A percentile compares a stretch with the other conserved stretches of the same genome.
phyloP scores from a whole-genome alignment of 2,797 vertebrate genomes.

The Danio tinwini region DNA sequence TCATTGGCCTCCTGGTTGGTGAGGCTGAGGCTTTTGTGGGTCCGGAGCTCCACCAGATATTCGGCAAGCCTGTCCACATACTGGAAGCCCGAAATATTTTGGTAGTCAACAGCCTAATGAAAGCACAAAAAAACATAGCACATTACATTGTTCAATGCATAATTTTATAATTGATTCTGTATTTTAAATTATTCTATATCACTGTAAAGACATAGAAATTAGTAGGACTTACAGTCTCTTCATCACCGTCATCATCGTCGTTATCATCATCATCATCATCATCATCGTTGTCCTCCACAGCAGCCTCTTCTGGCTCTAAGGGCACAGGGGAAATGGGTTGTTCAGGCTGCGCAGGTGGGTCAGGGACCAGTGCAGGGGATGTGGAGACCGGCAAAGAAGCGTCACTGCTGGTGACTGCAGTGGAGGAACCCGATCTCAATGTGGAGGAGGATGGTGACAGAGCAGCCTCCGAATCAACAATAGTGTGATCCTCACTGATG shows the following conservation, averaged over 20 bases:
- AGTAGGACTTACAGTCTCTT: background rate
- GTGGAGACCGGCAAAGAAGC: background rate
- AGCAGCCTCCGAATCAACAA: too few relatives aligned
- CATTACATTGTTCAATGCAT: too few relatives aligned
- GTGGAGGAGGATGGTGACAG: background rate
- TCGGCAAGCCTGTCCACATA: slow-evolving; percentile 37
- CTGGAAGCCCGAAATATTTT: slow-evolving; percentile 20
- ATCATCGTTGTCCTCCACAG: background rate
- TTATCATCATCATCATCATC: too few relatives aligned
- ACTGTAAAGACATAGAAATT: background rate
- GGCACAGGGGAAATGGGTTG: background rate
- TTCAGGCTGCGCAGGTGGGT: background rate
- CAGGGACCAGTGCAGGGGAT: background rate
- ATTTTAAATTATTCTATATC: background rate
- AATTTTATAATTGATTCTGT: too few relatives aligned
- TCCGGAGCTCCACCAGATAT: slow-evolving; percentile 21
- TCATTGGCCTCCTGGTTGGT: background rate
- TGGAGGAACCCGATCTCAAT: too few relatives aligned
- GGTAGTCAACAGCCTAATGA: slow-evolving; percentile 33
- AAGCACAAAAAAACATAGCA: background rate
- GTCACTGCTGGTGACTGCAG: background rate
- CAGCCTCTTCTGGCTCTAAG: background rate
- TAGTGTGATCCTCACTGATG: slow-evolving; percentile 1
- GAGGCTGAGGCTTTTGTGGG: background rate
- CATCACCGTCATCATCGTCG: too few relatives aligned